Conservation (phyloP, 2,797 vertebrate species). For the Varecia variegata region DNA sequence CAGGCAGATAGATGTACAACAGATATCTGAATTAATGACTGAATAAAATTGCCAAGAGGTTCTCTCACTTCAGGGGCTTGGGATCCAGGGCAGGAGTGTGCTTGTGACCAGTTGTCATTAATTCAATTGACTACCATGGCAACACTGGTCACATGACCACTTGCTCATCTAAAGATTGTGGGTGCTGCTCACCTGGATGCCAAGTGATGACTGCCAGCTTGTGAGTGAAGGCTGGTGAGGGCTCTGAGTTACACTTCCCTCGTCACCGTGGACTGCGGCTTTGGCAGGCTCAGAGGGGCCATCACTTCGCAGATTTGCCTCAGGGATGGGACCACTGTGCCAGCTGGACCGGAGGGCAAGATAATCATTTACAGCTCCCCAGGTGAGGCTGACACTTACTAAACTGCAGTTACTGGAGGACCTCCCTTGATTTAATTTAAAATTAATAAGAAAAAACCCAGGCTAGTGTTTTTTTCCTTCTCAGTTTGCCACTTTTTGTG, state of each 20-base stretch:
- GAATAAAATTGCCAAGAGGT: neutral
- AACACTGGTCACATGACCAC: neutral
- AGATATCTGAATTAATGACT: neutral
- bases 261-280: neutral
- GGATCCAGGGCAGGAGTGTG: neutral
- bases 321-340: neutral
- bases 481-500: neutral
- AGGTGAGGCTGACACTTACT: neutral
- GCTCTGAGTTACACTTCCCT: neutral
- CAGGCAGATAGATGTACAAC: neutral
- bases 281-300: neutral
- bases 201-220: neutral
- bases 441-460: neutral
- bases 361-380: neutral
- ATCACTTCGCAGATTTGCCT: neutral
- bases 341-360: neutral
- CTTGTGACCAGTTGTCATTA: neutral
- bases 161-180: neutral
- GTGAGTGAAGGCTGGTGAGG: neutral
- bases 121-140: neutral
- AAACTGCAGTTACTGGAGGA: neutral
- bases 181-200: neutral
- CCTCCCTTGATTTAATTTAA: neutral
- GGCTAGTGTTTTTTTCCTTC: neutral
- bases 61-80: neutral